Conservation (phyloP, 2,797 vertebrate species). For the Leuciscus waleckii region DNA sequence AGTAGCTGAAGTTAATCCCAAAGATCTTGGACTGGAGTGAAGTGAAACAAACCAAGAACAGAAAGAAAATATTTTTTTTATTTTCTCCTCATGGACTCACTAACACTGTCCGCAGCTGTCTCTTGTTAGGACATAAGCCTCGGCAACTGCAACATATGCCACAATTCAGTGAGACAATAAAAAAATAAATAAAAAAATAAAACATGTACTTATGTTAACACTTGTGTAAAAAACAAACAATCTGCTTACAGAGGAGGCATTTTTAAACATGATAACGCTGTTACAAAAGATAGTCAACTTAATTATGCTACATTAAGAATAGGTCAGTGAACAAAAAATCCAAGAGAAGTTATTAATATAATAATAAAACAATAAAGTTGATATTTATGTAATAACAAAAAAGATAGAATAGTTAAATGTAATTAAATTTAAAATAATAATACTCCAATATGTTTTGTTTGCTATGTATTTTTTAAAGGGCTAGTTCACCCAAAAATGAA, state of each 20-base stretch:
- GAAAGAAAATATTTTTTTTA: constrained; percentile 26
- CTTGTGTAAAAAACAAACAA: neutral
- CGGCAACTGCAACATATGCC: constrained; percentile 42
- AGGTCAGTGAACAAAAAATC: neutral
- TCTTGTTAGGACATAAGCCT: constrained; percentile 44
- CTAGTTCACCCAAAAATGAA: too few species aligned
- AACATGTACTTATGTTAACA: constrained; percentile 28
- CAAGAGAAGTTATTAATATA: neutral
- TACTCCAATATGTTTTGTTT: neutral
- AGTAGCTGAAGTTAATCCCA: constrained; percentile 35
- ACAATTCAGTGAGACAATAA: constrained; percentile 30
- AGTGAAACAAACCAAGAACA: constrained; percentile 33
- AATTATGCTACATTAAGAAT: neutral
- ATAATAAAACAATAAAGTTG: neutral
- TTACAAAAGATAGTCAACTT: neutral
- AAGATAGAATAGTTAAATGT: neutral
- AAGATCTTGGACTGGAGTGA: constrained; percentile 23
- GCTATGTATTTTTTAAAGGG: neutral
- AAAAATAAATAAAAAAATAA: neutral
- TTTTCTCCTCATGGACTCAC: constrained; percentile 35
- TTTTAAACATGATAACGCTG: neutral
- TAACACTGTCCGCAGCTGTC: constrained; percentile 47
- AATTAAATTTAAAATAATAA: neutral
- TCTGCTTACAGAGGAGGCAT: neutral
- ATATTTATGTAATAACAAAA: neutral